Base-by-base conservation (phyloP, 2,888 invertebrate genomes). In the Apotomis betuletana region DNA sequence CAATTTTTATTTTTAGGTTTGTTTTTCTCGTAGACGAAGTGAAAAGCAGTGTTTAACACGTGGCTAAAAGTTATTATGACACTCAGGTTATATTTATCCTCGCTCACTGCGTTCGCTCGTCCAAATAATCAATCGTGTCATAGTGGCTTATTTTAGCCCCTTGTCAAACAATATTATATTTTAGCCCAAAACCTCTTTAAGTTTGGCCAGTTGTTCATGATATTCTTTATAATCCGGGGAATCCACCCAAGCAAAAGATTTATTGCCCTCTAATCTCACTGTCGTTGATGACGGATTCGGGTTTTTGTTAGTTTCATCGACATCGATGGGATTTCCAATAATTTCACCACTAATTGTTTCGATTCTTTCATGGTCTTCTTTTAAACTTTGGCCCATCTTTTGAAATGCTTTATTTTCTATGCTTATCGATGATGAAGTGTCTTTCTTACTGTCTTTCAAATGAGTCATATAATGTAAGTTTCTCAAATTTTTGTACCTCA, bases 211-310 rank as follows among this genome's bases (percentile, higher is more conserved):
- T 70, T 80, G 71, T 41, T 81, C 76, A 44, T 82, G 78, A 70
- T 85, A 87, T 5, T 87, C 87, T 0, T 76, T 75, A 15, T 87
- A 87, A 46, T 85, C 87, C 3, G 83, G 69, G 0, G 76, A 77
- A 3, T 76, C 75, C 0, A 78, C 70, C 12, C 76, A 79, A 0
- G 79, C 77, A 52, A 75, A 83, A 0, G 74, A 0, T 46, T 81
- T 81, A 4, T 77, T 70, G 0, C 81, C 81, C 69, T 84, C 83
- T 64, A 68, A 70, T 0, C 85, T 75, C 9, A 80, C 44, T 0
- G 70, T 55, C 46, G 52, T 38, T 60, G 74, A 74, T 13, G 41
- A 60, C 1, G 6, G 57, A 49, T 64, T 10, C 3, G 15, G 27
- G 61, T 13, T 73, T 73, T 41, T 64, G 60, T 13, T 41, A 41